Conservation (phyloP, 2,888 invertebrate species). For the Eristalis tenax region DNA sequence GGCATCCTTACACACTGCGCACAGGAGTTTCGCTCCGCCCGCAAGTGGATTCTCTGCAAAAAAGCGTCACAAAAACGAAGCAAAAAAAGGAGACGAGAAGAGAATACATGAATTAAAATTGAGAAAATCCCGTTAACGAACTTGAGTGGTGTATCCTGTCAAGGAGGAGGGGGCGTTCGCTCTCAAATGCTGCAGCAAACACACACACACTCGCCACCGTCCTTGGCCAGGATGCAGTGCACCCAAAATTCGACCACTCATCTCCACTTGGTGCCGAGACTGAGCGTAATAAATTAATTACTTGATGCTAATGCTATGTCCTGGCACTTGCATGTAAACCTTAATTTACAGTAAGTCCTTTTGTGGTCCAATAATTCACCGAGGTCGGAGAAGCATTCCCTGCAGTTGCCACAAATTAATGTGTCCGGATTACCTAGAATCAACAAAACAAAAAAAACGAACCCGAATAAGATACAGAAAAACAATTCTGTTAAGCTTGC, state of each 20-base stretch:
- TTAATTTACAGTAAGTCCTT: conserved; percentile 87
- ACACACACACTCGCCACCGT: neutral
- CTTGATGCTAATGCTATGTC: conserved; percentile 82
- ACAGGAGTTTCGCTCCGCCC: conserved; percentile 82
- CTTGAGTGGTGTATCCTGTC: conserved; percentile 5
- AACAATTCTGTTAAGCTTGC: conserved; percentile 46
- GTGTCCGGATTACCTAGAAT: conserved; percentile 87
- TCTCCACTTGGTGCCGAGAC: conserved; percentile 39
- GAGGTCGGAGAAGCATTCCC: conserved; percentile 88
- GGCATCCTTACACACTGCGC: conserved; percentile 86
- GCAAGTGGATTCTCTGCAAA: conserved; percentile 78
- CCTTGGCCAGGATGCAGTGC: conserved; percentile 6
- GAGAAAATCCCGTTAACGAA: conserved; percentile 32
- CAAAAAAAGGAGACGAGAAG: neutral
- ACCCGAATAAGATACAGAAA: conserved; percentile 56
- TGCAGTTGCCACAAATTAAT: conserved; percentile 90
- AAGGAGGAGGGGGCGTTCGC: neutral
- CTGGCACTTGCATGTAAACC: conserved; percentile 88
- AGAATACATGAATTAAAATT: neutral
- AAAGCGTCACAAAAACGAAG: neutral
- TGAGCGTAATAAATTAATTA: conserved; percentile 75
- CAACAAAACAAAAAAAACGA: conserved; percentile 56
- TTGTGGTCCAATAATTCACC: conserved; percentile 89
- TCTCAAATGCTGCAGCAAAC: neutral
- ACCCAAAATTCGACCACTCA: conserved; percentile 26